Evolutionary conservation across 2,888 invertebrate species (phyloP).

Genomic region (Hoplodrina ambigua): DNA sequence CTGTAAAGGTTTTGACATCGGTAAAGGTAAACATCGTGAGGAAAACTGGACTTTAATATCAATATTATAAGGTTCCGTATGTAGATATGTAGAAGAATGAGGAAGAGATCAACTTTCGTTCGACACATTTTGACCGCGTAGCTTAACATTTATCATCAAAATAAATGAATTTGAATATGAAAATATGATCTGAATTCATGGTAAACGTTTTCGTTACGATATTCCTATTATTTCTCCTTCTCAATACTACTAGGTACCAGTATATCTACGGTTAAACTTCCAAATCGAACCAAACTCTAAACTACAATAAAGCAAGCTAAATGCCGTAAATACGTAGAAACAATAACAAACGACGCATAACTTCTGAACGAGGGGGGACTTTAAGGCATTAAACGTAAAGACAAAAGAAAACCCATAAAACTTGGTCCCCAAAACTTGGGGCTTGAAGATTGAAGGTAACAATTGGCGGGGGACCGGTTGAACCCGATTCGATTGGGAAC

Average conservation of each 20-base stretch:
- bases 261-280: neutral
- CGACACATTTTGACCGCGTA: too few species aligned
- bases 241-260: neutral
- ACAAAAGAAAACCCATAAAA: constrained; percentile 66
- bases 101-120: too few species aligned
- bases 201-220: too few species aligned
- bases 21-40: too few species aligned
- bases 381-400: constrained; percentile 50
- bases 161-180: too few species aligned
- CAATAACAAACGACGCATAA: constrained; percentile 58
- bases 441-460: constrained; percentile 61
- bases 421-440: constrained; percentile 50
- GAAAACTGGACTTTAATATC: too few species aligned
- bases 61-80: too few species aligned
- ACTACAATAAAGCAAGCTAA: constrained; percentile 54
- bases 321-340: constrained; percentile 58
- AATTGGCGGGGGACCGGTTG: constrained; percentile 61
- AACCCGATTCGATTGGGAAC: constrained; percentile 59
- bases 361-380: constrained; percentile 50
- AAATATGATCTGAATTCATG: too few species aligned
- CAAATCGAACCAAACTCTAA: constrained; percentile 42
- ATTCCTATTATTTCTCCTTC: too few species aligned
- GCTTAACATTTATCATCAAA: too few species aligned
- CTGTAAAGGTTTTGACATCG: too few species aligned
- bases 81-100: too few species aligned